phyloP scores from a whole-genome alignment of 2,797 vertebrate species.

The Aulostomus chinensis region DNA sequence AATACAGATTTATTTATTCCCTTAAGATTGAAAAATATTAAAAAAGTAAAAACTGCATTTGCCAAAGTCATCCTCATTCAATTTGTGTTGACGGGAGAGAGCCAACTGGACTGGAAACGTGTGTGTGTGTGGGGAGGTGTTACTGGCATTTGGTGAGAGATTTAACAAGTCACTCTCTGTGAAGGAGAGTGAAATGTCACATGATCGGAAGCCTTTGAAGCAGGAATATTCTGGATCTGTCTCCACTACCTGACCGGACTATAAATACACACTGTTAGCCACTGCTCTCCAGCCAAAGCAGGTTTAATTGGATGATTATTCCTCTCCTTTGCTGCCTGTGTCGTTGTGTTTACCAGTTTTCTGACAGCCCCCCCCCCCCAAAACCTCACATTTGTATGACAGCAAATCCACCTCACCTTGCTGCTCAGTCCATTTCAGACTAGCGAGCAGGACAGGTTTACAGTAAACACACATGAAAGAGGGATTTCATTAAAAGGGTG shows the following conservation, averaged over 20 bases:
- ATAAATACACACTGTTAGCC: conserved; percentile 44
- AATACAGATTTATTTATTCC: conserved; percentile 4
- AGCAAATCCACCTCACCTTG: too few relatives aligned
- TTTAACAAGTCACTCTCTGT: conserved; percentile 24
- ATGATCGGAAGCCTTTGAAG: conserved; percentile 43
- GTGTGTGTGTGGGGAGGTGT: neutral
- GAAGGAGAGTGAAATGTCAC: conserved; percentile 26
- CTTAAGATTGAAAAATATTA: conserved; percentile 4
- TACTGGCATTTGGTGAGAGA: conserved; percentile 2
- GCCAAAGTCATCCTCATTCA: conserved; percentile 16
- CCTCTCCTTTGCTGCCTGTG: conserved; percentile 31
- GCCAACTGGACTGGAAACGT: conserved; percentile 26
- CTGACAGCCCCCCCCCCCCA: too few relatives aligned
- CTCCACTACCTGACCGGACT: conserved; percentile 39
- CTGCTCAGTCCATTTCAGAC: conserved; percentile 31
- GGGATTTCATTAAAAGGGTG: conserved; percentile 40
- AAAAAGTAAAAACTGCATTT: conserved; percentile 19
- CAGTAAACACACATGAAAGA: conserved; percentile 43
- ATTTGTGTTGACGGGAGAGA: conserved; percentile 31
- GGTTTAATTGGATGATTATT: conserved; percentile 51
- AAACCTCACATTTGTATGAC: too few relatives aligned
- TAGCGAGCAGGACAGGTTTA: conserved; percentile 33
- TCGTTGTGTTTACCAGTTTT: conserved; percentile 30
- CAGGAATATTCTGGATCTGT: conserved; percentile 37
- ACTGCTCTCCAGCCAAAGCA: conserved; percentile 26